Evolutionary conservation across 2,888 invertebrate species (phyloP).

Genomic region (Hermodice carunculata): DNA sequence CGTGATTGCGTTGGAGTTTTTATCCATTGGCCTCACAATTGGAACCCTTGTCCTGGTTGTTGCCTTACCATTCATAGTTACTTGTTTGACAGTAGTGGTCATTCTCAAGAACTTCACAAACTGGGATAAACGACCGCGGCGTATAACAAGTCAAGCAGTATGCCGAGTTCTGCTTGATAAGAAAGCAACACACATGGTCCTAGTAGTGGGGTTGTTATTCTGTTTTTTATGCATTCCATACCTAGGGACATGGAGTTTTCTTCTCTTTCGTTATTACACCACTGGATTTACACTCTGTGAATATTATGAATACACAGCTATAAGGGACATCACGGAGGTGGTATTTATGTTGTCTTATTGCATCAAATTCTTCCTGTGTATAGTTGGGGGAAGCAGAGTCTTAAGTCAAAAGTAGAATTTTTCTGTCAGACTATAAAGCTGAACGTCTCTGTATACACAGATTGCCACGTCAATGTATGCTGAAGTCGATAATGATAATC

Average conservation of each 20-base stretch:
- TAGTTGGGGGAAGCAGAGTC: conserved; percentile 9
- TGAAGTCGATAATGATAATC: too few species aligned
- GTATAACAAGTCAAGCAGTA: not conserved
- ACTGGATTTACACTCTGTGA: conserved; percentile 7
- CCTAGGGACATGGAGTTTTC: conserved; percentile 6
- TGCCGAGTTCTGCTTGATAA: conserved; percentile 7
- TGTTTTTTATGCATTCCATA: conserved; percentile 13
- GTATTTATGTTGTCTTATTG: conserved; percentile 12
- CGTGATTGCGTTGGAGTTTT: not conserved
- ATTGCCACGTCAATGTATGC: too few species aligned
- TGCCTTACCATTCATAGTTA: conserved; percentile 12
- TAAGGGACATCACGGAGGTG: conserved; percentile 14
- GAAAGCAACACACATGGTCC: conserved; percentile 13
- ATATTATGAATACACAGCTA: conserved; percentile 8
- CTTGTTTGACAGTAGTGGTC: not conserved
- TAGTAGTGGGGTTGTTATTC: not conserved
- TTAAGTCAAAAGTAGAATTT: conserved; percentile 14
- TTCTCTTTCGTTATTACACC: conserved; percentile 15
- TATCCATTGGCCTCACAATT: conserved; percentile 10
- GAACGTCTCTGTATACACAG: too few species aligned
- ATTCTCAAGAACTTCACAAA: conserved; percentile 4
- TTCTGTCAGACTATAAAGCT: too few species aligned
- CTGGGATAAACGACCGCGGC: conserved; percentile 10
- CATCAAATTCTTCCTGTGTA: conserved; percentile 15
- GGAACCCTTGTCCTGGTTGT: conserved; percentile 4